Base-by-base conservation (phyloP, 2,797 vertebrate species). In the Vireo griseus region DNA sequence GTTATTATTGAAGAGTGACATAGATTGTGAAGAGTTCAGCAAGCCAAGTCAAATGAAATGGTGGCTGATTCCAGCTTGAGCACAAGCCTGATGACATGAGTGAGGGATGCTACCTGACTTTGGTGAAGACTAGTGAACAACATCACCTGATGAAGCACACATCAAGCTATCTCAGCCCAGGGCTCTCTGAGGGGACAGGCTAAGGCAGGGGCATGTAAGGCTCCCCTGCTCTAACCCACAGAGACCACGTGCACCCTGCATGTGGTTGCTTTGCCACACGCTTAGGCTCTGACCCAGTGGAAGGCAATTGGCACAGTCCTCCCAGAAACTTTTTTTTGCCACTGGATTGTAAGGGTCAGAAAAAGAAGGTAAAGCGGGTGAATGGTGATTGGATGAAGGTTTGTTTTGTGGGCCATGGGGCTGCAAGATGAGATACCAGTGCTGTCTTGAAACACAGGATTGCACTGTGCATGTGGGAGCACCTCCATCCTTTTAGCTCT, bases 171-270 rank as follows among this genome's bases (percentile, higher is more conserved):
- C 25, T 84, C 31, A 57, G 19, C 42, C 25, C 42, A 58, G 74
- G 83, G 50, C 24, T 29, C 18, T 55, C 29, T 31, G 6, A 28
- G 7, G 20, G 8, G 7, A 13, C 50, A 47, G 50, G 20, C 19
- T n/a, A 45, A 58, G 22, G 54, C 3, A 5, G 42, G 45, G 25
- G 35, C 5, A 33, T 28, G 6, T 45, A 58, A 50, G 7, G 13
- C 29, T 42, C n/a, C 13, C 4, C 24, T 42, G 12, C 42, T n/a
- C 11, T 37, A 24, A 26, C n/a, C 22, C 28, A 18, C 10, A 48
- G 39, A 50, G 29, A 44, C 2, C 16, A 10, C 0, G 1, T 54
- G 40, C 48, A 66, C 48, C 31, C 40, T 1, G 6, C 2, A 1
- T 7, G 13, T 25, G 16, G 7, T 37, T 25, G 19, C 22, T 42